Percentiles rank a stretch among this genome's conserved stretches.
These are phyloP conservation scores for Stichopus horrens DNA, from an alignment of 53 echinoderm and acorn worm species.

Conservation along the genomic window DNA sequence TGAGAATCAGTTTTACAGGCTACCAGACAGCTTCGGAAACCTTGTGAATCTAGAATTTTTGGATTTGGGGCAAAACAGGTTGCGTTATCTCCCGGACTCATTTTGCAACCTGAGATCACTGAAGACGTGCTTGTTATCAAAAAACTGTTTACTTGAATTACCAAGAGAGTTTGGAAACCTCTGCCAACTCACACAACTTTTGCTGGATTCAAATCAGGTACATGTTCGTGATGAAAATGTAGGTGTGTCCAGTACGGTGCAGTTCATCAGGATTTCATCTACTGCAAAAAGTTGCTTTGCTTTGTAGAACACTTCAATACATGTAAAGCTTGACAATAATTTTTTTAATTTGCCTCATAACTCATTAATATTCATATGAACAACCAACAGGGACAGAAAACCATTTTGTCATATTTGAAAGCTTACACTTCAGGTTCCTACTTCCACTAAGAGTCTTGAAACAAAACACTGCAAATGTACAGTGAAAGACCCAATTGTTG, in stretches of 20 bases:
- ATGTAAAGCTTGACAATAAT: too few relatives aligned
- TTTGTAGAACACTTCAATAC: too few relatives aligned
- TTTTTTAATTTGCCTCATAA: too few relatives aligned
- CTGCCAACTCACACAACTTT: conserved; percentile 58
- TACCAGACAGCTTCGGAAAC: conserved; percentile 83
- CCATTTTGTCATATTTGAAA: too few relatives aligned
- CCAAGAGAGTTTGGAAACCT: conserved; percentile 84
- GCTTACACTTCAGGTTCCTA: too few relatives aligned
- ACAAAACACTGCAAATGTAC: too few relatives aligned
- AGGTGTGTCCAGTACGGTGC: neutral
- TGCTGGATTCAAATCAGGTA: conserved; percentile 79
- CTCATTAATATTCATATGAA: too few relatives aligned
- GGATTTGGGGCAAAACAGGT: conserved; percentile 88
- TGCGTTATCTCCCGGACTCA: conserved; percentile 65
- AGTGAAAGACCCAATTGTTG: too few relatives aligned
- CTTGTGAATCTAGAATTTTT: conserved; percentile 68
- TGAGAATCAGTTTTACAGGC: conserved; percentile 74
- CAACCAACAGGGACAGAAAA: too few relatives aligned
- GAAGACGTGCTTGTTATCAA: conserved; percentile 76
- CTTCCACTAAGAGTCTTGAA: too few relatives aligned
- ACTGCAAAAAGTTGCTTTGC: too few relatives aligned
- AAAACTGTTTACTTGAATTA: conserved; percentile 72
- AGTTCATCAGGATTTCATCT: neutral
- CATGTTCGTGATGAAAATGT: neutral
- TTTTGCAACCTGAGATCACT: conserved; percentile 67